Base-by-base conservation (phyloP, 53 echinoderm and acorn worm genomes). In the Hippasteria phrygiana region DNA sequence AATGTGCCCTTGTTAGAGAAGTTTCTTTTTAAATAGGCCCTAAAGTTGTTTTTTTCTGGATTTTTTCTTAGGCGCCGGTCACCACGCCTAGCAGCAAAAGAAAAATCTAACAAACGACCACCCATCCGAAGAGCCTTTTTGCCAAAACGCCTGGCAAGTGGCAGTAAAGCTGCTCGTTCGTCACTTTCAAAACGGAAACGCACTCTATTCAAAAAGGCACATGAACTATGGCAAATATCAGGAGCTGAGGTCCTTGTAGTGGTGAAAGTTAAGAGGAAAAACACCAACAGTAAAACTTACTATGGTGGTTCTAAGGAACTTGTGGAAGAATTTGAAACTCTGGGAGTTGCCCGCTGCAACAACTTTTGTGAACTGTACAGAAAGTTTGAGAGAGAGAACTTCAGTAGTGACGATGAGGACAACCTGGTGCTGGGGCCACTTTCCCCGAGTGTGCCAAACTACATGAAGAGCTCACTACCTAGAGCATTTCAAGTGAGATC, bases 241-340 rank as follows among this genome's bases (percentile, higher is more conserved):
- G 72, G 72, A 37, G 72, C 72, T 41, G 72, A 72, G 38, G 72
- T 41, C 72, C 72, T 72, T 38, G 46, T 45, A 7, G 72, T 72
- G 3, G 72, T 72, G 40, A 72, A 72, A 72, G 38, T 37, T 3
- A 72, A 72, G 72, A 72, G 72, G 22, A 72, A 72, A 31, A 72
- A 72, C 72, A 36, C 38, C 0, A 37, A 10, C 13, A 37, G 35
- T 5, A 72, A 72, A 72, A 72, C 72, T 31, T 72, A 40, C 4
- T 41, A 72, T 72, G 72, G 72, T 72, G 42, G 72, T 7, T 72
- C 42, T 1, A 72, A 72, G 38, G 72, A 38, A 18, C 72, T 72
- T 17, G 40, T 72, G 16, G 72, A 72, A 2, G 0, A 72, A 17
- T 72, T 72, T 38, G 72, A 72, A 31, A 72, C 72, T 38, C 40